Evolutionary conservation across 37 sponge, comb jelly and placozoan genomes (phyloP), one percentile per base, ranked within the genome.

Genomic region (Oscarella lobularis): DNA sequence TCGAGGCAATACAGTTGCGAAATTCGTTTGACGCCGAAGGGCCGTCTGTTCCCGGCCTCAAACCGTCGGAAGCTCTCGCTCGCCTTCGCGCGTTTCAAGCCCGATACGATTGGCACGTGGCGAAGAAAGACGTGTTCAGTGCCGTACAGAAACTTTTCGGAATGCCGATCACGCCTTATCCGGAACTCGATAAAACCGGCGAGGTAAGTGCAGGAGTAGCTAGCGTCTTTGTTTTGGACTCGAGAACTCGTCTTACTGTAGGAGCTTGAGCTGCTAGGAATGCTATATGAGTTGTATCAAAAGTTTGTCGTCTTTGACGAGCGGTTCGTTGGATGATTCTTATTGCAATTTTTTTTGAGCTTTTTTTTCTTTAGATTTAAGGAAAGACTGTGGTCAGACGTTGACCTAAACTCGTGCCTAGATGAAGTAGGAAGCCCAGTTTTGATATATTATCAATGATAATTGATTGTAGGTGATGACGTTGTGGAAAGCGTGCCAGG

Each of bases 21-120:
- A 94, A 90, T 69, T 90, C 83, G 37, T 94, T 94, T 85, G 95
- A 94, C 77, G 77, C 86, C 30, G 89, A 94, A 77, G 95, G 95
- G 33, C 87, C 90, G 1, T 78, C 82, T 38, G 82, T 92, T 0
- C 90, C 93, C 31, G 93, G 89, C 29, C 74, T 94, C 14, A 39
- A 69, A 5, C 88, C 91, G 32, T 72, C 37, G 72, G 91, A 87
- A 38, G 95, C 95, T 20, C 73, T 87, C 14, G 37, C n/a, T 27
- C 84, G 92, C 77, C 78, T 91, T 36, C 84, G 83, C n/a, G 37
- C 69, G 1, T 91, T 91, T 48, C 67, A 81, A 37, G 74, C 67
- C 30, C 72, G 39, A 33, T 88, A 76, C 81, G 79, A 79, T 6
- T 83, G 85, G 77, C 74, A 83, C 31, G 40, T 78, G 75, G 35